Evolutionary conservation across 2,113 vertebrate genomes (phyloP).

Genomic region (Psophia crepitans): DNA sequence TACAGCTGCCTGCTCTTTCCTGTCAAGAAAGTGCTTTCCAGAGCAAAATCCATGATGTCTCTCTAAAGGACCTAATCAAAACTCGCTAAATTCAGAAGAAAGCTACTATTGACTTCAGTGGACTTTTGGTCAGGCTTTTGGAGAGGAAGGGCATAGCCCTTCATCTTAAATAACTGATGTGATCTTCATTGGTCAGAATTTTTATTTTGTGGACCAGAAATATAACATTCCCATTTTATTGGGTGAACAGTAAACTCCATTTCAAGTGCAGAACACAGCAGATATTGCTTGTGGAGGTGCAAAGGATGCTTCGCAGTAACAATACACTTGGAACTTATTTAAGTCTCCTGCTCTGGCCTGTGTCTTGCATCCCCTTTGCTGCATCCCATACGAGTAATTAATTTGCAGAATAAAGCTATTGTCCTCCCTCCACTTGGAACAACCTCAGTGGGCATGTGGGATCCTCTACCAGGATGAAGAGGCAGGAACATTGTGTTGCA

Average conservation of each 20-base stretch:
- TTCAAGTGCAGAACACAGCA: not conserved
- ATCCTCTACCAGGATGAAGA: constrained; percentile 9
- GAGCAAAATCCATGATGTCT: not conserved
- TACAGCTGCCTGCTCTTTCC: not conserved
- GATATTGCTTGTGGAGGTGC: not conserved
- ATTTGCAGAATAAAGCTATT: not conserved
- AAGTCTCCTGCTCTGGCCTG: not conserved
- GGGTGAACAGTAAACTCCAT: not conserved
- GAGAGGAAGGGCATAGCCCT: not conserved
- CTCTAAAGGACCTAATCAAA: not conserved
- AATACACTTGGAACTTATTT: not conserved
- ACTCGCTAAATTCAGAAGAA: not conserved
- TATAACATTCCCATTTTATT: not conserved
- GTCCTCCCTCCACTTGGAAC: not conserved
- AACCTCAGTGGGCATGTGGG: not conserved
- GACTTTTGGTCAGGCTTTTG: not conserved
- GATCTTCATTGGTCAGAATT: not conserved
- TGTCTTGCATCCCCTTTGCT: not conserved
- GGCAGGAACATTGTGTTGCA: not conserved
- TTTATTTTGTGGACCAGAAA: not conserved
- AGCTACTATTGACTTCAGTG: not conserved
- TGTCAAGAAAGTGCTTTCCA: not conserved
- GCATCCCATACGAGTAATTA: not conserved
- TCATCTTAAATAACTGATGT: not conserved
- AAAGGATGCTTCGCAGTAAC: not conserved